Conservation (phyloP, 2,888 invertebrate species). For the Limenitis camilla region DNA sequence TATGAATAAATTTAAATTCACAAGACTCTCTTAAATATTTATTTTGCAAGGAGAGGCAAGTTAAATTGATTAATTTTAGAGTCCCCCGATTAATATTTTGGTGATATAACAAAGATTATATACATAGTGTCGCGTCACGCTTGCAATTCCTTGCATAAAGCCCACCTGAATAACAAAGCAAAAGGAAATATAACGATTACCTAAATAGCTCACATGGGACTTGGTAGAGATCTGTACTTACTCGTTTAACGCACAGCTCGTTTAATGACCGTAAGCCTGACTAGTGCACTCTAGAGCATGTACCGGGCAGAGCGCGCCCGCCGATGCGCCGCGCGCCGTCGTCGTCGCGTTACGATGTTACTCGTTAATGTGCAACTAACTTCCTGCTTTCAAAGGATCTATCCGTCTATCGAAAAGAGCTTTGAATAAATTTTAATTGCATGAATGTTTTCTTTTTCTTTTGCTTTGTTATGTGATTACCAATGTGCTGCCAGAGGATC, state of each 20-base stretch:
- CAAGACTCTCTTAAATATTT: constrained; percentile 31
- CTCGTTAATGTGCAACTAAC: constrained; percentile 38
- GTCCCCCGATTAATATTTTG: constrained; percentile 11
- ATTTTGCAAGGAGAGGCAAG: constrained; percentile 70
- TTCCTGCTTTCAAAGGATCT: constrained; percentile 42
- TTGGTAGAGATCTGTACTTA: constrained; percentile 53
- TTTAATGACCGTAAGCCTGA: constrained; percentile 70
- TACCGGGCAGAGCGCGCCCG: constrained; percentile 29
- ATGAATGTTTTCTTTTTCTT: constrained; percentile 72
- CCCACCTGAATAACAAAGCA: constrained; percentile 67
- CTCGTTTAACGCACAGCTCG: constrained; percentile 68
- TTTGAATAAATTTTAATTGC: constrained; percentile 51
- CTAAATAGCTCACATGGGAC: constrained; percentile 53
- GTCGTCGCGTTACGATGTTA: constrained; percentile 23
- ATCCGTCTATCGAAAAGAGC: constrained; percentile 49
- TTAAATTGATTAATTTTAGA: constrained; percentile 24
- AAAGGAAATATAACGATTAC: constrained; percentile 61
- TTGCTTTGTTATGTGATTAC: constrained; percentile 72
- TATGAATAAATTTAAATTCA: constrained; percentile 25
- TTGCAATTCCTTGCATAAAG: constrained; percentile 68
- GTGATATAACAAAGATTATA: constrained; percentile 3
- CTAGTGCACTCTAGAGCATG: constrained; percentile 68
- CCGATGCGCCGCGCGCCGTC: constrained; percentile 23
- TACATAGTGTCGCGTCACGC: constrained; percentile 36
- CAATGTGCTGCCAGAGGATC: constrained; percentile 59